phyloP scores from a whole-genome alignment of 2,797 vertebrate genomes.

The Phrynocephalus vlangalii region DNA sequence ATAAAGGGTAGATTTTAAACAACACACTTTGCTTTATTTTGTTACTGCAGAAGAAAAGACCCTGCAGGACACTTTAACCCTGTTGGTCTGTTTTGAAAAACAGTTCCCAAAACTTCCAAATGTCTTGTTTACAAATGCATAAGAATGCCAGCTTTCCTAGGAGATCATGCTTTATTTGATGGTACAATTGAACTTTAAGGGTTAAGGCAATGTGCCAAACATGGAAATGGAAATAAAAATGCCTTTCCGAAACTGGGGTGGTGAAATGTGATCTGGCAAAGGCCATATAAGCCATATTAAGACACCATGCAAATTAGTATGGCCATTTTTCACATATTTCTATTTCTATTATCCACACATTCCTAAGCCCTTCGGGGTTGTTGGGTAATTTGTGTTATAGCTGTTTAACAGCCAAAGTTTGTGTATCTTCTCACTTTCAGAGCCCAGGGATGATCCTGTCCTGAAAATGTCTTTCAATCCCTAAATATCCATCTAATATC shows the following conservation, averaged over 20 bases:
- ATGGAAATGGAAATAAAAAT: conserved; percentile 18
- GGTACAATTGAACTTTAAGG: not conserved
- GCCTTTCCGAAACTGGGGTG: not conserved
- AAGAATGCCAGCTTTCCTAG: not conserved
- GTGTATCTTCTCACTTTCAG: not conserved
- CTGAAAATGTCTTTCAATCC: not conserved
- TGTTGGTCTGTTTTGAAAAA: too few species aligned
- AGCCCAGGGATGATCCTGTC: not conserved
- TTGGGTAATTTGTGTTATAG: not conserved
- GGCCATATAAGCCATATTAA: not conserved
- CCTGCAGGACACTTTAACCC: too few species aligned
- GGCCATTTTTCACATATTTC: not conserved
- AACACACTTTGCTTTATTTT: too few species aligned
- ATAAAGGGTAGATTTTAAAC: too few species aligned
- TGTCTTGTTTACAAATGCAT: too few species aligned
- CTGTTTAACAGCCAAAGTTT: not conserved
- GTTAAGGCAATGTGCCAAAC: not conserved
- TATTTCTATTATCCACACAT: not conserved
- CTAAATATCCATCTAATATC: not conserved
- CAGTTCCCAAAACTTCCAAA: not conserved
- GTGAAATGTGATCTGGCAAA: not conserved
- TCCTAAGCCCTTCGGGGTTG: not conserved
- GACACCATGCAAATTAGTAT: not conserved
- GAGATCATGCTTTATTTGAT: not conserved
- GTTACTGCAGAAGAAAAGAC: too few species aligned